phyloP scores from a whole-genome alignment of 1,140 invertebrate genomes.

The Eueides isabella region DNA sequence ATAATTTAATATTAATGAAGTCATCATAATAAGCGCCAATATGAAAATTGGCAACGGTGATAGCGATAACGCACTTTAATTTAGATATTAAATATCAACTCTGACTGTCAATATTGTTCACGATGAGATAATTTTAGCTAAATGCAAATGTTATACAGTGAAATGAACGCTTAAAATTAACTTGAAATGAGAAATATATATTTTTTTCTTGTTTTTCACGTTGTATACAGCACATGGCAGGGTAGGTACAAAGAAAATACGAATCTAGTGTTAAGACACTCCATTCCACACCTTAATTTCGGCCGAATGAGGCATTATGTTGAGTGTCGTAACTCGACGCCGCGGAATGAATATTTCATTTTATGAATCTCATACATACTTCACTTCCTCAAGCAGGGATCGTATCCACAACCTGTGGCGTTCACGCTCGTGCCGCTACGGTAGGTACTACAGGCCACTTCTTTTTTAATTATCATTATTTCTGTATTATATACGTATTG shows the following conservation, averaged over 20 bases:
- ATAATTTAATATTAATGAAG: background rate
- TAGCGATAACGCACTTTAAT: background rate
- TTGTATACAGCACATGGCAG: too few species aligned
- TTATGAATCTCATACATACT: too few species aligned
- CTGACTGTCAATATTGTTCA: background rate
- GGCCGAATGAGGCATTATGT: too few species aligned
- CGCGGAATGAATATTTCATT: too few species aligned
- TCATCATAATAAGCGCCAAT: background rate
- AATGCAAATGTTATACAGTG: background rate
- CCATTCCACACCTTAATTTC: too few species aligned
- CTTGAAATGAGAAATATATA: background rate
- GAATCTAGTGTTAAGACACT: too few species aligned
- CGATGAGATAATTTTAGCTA: background rate
- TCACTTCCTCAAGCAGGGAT: too few species aligned
- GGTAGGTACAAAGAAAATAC: too few species aligned
- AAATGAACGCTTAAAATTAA: background rate
- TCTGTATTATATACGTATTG: background rate
- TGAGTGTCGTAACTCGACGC: too few species aligned
- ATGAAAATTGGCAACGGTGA: background rate
- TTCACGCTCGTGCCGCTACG: too few species aligned
- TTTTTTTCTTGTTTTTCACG: background rate
- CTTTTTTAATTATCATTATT: background rate
- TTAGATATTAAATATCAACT: background rate
- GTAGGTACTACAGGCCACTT: too few species aligned
- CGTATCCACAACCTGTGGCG: too few species aligned